Percentiles rank a stretch among this genome's conserved stretches.
phyloP scores from a whole-genome alignment of 2,888 invertebrate species.

The Ectropis crepuscularia region DNA sequence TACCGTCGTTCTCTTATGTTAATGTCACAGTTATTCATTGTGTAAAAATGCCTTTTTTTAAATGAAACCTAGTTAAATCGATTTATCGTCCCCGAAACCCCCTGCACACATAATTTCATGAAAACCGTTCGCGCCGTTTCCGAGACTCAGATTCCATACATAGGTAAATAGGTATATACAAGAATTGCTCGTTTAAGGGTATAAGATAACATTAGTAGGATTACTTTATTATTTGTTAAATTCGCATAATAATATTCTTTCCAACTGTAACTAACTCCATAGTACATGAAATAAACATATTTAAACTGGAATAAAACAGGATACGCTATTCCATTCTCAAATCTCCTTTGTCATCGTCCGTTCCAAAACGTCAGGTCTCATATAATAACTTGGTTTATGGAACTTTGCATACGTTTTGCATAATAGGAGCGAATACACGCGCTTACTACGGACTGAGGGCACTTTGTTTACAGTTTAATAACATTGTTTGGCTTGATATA shows the following conservation, averaged over 20 bases:
- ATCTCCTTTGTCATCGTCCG: slow-evolving; percentile 6
- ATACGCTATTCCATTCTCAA: neutral
- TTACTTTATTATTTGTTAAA: neutral
- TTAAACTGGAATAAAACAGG: slow-evolving; percentile 2
- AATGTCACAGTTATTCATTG: too few relatives aligned
- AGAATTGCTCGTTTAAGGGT: too few relatives aligned
- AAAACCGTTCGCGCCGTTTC: too few relatives aligned
- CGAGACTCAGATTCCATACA: too few relatives aligned
- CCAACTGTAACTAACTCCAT: neutral
- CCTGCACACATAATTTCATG: too few relatives aligned
- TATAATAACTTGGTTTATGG: neutral
- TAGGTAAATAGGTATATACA: too few relatives aligned
- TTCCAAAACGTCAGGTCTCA: too few relatives aligned
- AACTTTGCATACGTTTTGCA: slow-evolving; percentile 16
- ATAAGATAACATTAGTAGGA: too few relatives aligned
- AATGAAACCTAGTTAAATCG: too few relatives aligned
- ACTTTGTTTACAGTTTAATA: neutral
- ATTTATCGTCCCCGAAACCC: too few relatives aligned
- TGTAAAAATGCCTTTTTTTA: too few relatives aligned
- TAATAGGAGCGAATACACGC: neutral
- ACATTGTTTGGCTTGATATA: neutral
- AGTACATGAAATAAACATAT: neutral
- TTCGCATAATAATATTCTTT: neutral
- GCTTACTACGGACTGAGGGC: neutral
- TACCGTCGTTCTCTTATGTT: too few relatives aligned